A percentile compares a stretch with the other conserved stretches of the same genome.
Conservation (phyloP, 2,113 vertebrate species). For the Bubo bubo region DNA sequence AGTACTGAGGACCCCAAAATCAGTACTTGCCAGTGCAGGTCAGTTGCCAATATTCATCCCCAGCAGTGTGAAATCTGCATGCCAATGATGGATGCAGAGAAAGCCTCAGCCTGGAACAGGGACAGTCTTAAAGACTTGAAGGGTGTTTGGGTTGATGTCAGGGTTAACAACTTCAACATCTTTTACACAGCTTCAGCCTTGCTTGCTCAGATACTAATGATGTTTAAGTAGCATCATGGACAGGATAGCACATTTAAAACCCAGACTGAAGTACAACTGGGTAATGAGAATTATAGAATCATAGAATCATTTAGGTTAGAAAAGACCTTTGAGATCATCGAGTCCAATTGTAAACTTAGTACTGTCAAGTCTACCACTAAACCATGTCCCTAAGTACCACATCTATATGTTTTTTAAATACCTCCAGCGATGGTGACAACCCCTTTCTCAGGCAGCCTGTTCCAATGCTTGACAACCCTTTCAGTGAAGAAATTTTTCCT, state of each 20-base stretch:
- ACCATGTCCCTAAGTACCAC: neutral
- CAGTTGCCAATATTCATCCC: neutral
- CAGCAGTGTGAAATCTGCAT: neutral
- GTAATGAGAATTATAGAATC: neutral
- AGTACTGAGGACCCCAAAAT: neutral
- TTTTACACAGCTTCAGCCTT: neutral
- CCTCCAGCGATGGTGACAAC: neutral
- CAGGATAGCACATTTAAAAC: neutral
- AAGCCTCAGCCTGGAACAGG: neutral
- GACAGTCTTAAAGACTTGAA: neutral
- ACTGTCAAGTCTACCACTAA: neutral
- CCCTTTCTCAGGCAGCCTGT: neutral
- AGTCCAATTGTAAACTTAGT: neutral
- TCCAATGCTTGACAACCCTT: neutral
- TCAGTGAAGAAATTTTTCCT: neutral
- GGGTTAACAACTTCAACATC: neutral
- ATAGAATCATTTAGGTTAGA: neutral
- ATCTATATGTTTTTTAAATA: neutral
- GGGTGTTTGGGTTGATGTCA: neutral
- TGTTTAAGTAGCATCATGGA: neutral
- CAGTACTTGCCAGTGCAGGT: neutral
- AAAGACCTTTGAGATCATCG: neutral
- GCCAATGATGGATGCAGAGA: accelerated
- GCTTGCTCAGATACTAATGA: neutral
- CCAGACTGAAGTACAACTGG: neutral